phyloP scores from a whole-genome alignment of 1,140 invertebrate species.

The Listronotus oregonensis region DNA sequence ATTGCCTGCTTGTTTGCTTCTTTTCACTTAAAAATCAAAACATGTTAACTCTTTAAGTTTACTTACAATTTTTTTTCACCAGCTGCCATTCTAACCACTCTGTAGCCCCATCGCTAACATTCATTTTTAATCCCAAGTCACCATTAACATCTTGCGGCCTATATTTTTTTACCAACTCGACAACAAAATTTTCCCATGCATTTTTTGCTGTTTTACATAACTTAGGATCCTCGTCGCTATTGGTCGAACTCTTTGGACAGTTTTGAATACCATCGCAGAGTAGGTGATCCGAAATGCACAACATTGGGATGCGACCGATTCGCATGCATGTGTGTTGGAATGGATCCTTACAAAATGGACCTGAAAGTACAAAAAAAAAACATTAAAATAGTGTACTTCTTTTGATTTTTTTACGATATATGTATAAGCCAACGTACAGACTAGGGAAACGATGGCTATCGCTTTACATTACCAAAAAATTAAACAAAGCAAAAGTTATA shows the following conservation, averaged over 20 bases:
- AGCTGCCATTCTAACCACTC: conserved; percentile 30
- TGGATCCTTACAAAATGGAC: conserved; percentile 42
- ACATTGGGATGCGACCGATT: conserved; percentile 54
- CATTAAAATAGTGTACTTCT: too few relatives aligned
- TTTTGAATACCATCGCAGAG: conserved; percentile 66
- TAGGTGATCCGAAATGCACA: conserved; percentile 65
- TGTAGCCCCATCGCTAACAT: conserved; percentile 15
- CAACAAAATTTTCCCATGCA: conserved; percentile 38
- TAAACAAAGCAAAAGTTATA: too few relatives aligned
- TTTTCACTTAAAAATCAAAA: too few relatives aligned
- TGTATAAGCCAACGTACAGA: too few relatives aligned
- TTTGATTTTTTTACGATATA: background rate
- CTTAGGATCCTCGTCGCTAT: conserved; percentile 59
- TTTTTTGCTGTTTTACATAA: conserved; percentile 55
- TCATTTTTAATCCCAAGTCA: conserved; percentile 9
- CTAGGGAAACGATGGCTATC: too few relatives aligned
- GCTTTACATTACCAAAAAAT: background rate
- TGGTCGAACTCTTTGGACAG: conserved; percentile 62
- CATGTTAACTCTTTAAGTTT: background rate
- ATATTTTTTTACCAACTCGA: conserved; percentile 42
- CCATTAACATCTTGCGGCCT: conserved; percentile 22
- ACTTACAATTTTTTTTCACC: conserved; percentile 24
- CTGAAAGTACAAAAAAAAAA: conserved; percentile 28
- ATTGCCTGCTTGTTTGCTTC: too few relatives aligned
- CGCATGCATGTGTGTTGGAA: conserved; percentile 49